Evolutionary conservation across 2,888 invertebrate genomes (phyloP).

Genomic region (Stenotaenia linearis): DNA sequence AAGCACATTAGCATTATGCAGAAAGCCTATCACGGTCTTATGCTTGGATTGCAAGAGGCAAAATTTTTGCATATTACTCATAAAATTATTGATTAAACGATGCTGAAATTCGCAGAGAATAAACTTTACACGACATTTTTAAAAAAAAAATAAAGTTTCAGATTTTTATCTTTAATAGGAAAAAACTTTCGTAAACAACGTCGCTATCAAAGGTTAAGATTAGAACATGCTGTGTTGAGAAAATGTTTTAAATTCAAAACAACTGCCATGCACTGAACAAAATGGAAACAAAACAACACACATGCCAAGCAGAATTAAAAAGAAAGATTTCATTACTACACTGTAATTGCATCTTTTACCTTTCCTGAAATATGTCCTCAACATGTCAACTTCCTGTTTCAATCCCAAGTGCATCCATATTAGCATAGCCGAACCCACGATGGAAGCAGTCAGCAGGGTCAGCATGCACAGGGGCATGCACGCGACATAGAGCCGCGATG

Average conservation of each 20-base stretch:
- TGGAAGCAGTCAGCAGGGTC: constrained; percentile 44
- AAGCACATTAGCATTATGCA: too few species aligned
- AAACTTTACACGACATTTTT: too few species aligned
- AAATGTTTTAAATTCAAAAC: not conserved
- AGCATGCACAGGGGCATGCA: constrained; percentile 44
- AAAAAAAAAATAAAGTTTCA: too few species aligned
- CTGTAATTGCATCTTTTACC: constrained; percentile 35
- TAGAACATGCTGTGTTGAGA: too few species aligned
- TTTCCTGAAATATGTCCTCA: constrained; percentile 40
- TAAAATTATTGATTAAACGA: too few species aligned
- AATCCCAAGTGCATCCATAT: constrained; percentile 48
- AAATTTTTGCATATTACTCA: too few species aligned
- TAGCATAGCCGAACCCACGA: constrained; percentile 44
- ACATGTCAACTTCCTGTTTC: constrained; percentile 45
- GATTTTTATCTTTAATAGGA: too few species aligned
- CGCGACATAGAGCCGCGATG: constrained; percentile 42
- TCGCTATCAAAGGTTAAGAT: too few species aligned
- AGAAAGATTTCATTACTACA: not conserved
- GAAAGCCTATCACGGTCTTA: too few species aligned
- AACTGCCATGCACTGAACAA: not conserved
- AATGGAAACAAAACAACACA: not conserved
- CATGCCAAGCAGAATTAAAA: not conserved
- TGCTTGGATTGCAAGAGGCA: too few species aligned
- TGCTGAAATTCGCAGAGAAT: too few species aligned
- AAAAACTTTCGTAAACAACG: too few species aligned